Evolutionary conservation across 2,113 vertebrate genomes (phyloP).

Genomic region (Trematocara zebra): DNA sequence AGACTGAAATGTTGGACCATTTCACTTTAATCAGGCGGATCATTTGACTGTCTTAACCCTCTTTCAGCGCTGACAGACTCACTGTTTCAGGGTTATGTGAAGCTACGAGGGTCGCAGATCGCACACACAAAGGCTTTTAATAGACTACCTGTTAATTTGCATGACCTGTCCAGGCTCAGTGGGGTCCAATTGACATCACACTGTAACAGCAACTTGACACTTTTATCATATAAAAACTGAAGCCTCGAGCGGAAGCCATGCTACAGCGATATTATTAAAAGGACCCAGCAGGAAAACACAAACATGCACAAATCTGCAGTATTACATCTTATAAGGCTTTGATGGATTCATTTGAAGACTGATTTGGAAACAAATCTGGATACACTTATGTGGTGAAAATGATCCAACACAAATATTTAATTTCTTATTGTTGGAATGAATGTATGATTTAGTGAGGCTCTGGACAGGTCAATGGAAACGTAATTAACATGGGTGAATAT

Average conservation of each 20-base stretch:
- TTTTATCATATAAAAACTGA: not conserved
- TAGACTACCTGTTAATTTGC: not conserved
- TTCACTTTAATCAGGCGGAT: not conserved
- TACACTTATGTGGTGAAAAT: not conserved
- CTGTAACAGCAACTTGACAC: not conserved
- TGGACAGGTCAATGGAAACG: not conserved
- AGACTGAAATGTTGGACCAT: not conserved
- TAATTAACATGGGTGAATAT: not conserved
- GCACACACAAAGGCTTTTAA: not conserved
- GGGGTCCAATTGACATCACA: not conserved
- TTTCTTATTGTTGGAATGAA: not conserved
- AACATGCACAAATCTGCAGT: not conserved
- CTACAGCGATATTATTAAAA: not conserved
- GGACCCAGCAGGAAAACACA: not conserved
- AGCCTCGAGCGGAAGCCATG: not conserved
- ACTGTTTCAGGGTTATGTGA: not conserved
- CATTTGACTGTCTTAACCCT: not conserved
- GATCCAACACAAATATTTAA: not conserved
- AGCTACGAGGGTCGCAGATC: not conserved
- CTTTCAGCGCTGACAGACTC: not conserved
- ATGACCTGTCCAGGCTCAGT: not conserved
- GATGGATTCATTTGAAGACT: not conserved
- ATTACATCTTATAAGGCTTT: not conserved
- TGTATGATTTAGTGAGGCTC: not conserved
- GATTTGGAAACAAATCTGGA: not conserved